These are phyloP conservation scores for Gryllus longicercus DNA, from an alignment of 2,888 invertebrate genomes.

Conservation along the genomic window DNA sequence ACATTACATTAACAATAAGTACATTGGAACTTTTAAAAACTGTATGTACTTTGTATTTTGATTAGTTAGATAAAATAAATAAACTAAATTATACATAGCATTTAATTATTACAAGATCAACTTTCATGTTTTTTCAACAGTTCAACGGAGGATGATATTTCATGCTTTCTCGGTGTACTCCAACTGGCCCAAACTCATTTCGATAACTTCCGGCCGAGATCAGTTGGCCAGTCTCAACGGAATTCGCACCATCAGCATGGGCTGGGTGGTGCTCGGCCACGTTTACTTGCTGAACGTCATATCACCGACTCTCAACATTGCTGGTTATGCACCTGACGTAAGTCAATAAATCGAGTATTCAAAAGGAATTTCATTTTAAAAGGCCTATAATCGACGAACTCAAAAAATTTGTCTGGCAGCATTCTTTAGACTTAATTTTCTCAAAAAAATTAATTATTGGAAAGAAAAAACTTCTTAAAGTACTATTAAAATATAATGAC, in stretches of 20 bases:
- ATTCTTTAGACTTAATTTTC: too few relatives aligned
- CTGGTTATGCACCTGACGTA: background rate
- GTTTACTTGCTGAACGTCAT: slow-evolving; percentile 45
- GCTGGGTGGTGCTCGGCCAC: slow-evolving; percentile 51
- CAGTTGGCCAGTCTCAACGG: slow-evolving; percentile 48
- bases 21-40: too few relatives aligned
- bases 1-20: too few relatives aligned
- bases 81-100: background rate
- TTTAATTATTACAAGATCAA: background rate
- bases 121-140: background rate
- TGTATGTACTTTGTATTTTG: background rate
- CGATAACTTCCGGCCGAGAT: background rate
- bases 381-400: too few relatives aligned
- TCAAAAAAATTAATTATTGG: too few relatives aligned
- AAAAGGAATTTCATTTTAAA: too few relatives aligned
- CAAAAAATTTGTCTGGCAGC: too few relatives aligned
- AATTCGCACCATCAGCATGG: slow-evolving; percentile 51
- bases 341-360: background rate
- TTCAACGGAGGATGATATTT: background rate
- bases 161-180: background rate
- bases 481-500: too few relatives aligned
- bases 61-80: background rate
- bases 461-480: too few relatives aligned
- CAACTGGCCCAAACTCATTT: background rate
- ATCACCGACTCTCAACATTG: slow-evolving; percentile 45